These are phyloP conservation scores for Cepaea nemoralis DNA, from an alignment of 1,140 invertebrate genomes.

Conservation along the genomic window DNA sequence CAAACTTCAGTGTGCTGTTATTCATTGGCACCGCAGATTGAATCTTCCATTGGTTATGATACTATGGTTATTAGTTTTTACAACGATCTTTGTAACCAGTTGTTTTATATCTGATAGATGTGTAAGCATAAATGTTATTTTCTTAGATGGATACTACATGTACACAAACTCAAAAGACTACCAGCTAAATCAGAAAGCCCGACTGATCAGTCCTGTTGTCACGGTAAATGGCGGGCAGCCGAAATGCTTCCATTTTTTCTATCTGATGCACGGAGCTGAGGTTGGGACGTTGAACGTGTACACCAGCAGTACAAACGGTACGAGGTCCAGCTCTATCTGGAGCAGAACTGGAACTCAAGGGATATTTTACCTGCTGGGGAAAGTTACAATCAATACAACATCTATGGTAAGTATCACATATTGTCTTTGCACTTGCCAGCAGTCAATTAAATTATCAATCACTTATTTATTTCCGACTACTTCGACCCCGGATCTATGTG, in stretches of 20 bases:
- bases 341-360: not conserved
- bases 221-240: not conserved
- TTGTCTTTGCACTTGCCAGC: no score
- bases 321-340: not conserved
- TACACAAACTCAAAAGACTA: constrained; percentile 29
- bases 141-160: constrained; percentile 58
- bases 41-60: no score
- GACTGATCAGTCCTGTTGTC: not conserved
- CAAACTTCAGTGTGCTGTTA: no score
- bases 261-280: constrained; percentile 26
- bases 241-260: constrained; percentile 9
- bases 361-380: not conserved
- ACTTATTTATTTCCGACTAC: no score
- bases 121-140: constrained; percentile 56
- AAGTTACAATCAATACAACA: not conserved
- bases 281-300: not conserved
- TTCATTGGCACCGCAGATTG: no score
- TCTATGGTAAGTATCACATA: not conserved
- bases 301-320: not conserved
- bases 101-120: no score
- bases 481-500: no score
- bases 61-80: no score
- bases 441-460: no score
- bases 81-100: no score
- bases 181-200: not conserved